Evolutionary conservation across 2,797 vertebrate species (phyloP), one percentile per base, ranked within the genome.

Genomic region (Peromyscus eremicus): DNA sequence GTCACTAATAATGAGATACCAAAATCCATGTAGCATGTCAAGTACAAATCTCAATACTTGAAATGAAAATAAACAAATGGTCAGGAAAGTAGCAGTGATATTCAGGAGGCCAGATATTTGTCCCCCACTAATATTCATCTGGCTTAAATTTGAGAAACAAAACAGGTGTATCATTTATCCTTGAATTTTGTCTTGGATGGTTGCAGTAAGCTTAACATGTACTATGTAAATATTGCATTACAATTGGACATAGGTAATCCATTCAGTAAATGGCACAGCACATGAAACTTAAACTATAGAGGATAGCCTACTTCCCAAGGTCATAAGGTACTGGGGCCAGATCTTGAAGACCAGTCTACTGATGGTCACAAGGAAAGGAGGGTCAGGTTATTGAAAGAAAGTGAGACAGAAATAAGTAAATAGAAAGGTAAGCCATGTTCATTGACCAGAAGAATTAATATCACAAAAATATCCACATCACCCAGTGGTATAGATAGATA

Each of bases 51-150:
- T 40, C 75, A 19, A 64, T 94, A 34, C 92, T 2, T 37, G 88
- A 92, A 90, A 88, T 40, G 34, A 94, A 96, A 40, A 13, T 86
- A 80, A n/a, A 76, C 40, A 93, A 77, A 52, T 21, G 29, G 2
- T 46, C 32, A 80, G 27, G 13, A 19, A 46, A 73, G 34, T 17
- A 89, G 64, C 0, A 86, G 25, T 34, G 76, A 89, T 85, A 70
- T n/a, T 79, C 27, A 84, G 66, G 57, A 79, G 17, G 2, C 23
- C 37, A 95, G 27, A 64, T 85, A 90, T 37, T 55, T 89, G 43
- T 60, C 5, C 6, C 88, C 21, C 11, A n/a, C 76, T 76, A 87
- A 70, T 49, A 66, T 12, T 88, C 32, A 79, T 81, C 37, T 91
- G 46, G 32, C 5, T 23, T 46, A 46, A 43, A 64, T 49, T 34